These are phyloP conservation scores for Acrossocheilus fasciatus DNA, from an alignment of 2,797 vertebrate species.

Conservation along the genomic window DNA sequence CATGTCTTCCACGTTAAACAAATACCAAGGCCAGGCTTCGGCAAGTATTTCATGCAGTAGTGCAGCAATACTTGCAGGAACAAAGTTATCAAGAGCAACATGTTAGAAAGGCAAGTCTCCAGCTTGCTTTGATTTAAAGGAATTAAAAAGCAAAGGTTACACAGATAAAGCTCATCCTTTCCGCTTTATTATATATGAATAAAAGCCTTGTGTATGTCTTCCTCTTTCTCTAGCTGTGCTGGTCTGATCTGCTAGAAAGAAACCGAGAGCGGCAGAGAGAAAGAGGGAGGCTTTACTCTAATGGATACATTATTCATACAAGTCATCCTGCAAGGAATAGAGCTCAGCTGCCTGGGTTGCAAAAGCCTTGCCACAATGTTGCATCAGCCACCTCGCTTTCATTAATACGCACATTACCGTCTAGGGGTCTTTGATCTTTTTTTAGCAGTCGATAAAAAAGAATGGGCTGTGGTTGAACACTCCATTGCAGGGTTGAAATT, in stretches of 20 bases:
- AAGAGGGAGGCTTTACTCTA: conserved; percentile 45
- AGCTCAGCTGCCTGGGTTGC: conserved; percentile 61
- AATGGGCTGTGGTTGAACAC: conserved; percentile 69
- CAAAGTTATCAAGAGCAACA: conserved; percentile 1
- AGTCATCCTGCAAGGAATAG: conserved; percentile 61
- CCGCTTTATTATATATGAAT: conserved; percentile 14
- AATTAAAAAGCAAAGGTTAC: conserved; percentile 20
- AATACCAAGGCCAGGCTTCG: background rate
- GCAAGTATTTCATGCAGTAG: background rate
- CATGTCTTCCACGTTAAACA: conserved; percentile 1
- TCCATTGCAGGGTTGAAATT: conserved; percentile 47
- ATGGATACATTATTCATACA: conserved; percentile 68
- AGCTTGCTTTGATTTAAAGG: background rate
- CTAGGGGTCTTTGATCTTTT: conserved; percentile 74
- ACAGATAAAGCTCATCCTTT: conserved; percentile 3
- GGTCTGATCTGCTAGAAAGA: conserved; percentile 41
- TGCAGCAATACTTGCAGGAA: background rate
- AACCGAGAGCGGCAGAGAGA: conserved; percentile 25
- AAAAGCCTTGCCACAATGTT: conserved; percentile 64
- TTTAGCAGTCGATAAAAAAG: conserved; percentile 76
- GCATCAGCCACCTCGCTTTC: conserved; percentile 68
- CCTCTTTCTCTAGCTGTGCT: conserved; percentile 27
- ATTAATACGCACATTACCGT: conserved; percentile 64
- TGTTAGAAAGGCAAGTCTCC: conserved; percentile 7
- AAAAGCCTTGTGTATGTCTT: conserved; percentile 40